phyloP scores from a whole-genome alignment of 2,113 vertebrate genomes.

The Daubentonia madagascariensis region DNA sequence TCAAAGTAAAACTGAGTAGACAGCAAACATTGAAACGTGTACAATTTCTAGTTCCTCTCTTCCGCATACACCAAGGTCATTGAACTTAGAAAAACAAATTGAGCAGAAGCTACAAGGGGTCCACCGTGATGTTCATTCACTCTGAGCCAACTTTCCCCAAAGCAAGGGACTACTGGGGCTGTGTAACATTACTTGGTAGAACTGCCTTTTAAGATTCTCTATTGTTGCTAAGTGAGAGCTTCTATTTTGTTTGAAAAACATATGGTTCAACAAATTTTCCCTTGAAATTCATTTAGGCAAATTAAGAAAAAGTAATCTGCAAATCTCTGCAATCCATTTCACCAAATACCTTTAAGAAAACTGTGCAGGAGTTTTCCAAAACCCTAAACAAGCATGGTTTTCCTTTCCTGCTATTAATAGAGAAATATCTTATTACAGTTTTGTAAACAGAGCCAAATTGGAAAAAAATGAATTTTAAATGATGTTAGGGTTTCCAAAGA shows the following conservation, averaged over 20 bases:
- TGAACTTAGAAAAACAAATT: neutral
- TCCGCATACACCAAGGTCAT: neutral
- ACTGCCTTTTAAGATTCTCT: neutral
- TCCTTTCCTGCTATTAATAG: slow-evolving; percentile 57
- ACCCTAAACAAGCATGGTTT: slow-evolving; percentile 47
- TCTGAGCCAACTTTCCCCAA: neutral
- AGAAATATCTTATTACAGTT: slow-evolving; percentile 66
- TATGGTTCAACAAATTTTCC: slow-evolving; percentile 13
- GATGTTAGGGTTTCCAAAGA: slow-evolving; percentile 67
- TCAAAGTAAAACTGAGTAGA: slow-evolving; percentile 14
- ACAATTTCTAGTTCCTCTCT: neutral
- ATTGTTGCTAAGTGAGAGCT: neutral
- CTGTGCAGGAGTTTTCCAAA: slow-evolving; percentile 33
- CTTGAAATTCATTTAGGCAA: slow-evolving; percentile 48
- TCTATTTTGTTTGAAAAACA: slow-evolving; percentile 36
- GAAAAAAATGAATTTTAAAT: slow-evolving; percentile 64
- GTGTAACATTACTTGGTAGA: neutral
- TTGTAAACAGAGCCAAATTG: slow-evolving; percentile 49
- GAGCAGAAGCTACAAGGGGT: neutral
- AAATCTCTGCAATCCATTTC: slow-evolving; percentile 47
- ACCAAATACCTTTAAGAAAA: slow-evolving; percentile 62
- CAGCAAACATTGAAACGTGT: neutral
- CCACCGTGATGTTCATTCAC: neutral
- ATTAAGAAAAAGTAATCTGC: slow-evolving; percentile 42
- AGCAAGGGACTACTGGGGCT: neutral